These are phyloP conservation scores for Ochotona princeps DNA, from an alignment of 2,113 vertebrate genomes.

Conservation along the genomic window DNA sequence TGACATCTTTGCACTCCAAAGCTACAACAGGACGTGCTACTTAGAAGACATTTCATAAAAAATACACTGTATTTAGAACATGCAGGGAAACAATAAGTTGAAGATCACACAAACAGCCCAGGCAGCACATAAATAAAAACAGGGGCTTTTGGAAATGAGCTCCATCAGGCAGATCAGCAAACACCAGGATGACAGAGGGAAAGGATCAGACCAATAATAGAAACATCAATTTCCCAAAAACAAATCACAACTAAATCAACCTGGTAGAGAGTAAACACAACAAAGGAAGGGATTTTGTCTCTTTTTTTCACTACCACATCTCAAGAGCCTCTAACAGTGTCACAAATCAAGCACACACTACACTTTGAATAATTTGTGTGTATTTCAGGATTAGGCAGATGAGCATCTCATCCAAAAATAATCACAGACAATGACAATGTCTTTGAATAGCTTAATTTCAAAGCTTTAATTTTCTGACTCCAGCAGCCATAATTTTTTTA, in stretches of 20 bases:
- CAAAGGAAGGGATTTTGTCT: neutral
- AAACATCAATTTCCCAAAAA: neutral
- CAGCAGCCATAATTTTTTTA: neutral
- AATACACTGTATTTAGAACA: neutral
- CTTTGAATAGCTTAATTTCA: conserved; percentile 16
- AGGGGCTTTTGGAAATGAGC: neutral
- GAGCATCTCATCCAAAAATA: neutral
- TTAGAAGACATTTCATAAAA: neutral
- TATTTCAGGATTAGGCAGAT: neutral
- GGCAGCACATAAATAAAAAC: neutral
- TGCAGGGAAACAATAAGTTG: neutral
- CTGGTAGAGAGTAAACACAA: neutral
- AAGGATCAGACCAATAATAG: neutral
- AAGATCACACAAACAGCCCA: neutral
- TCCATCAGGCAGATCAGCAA: neutral
- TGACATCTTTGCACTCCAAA: neutral
- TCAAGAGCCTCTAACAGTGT: neutral
- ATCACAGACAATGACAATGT: neutral
- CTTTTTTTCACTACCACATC: neutral
- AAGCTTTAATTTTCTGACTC: conserved; percentile 27
- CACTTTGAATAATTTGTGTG: neutral
- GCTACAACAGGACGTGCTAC: neutral
- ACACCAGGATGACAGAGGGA: neutral
- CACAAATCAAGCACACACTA: neutral
- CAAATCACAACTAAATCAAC: neutral